Evolutionary conservation across 1,140 invertebrate species (phyloP).

Genomic region (Atta colombica): DNA sequence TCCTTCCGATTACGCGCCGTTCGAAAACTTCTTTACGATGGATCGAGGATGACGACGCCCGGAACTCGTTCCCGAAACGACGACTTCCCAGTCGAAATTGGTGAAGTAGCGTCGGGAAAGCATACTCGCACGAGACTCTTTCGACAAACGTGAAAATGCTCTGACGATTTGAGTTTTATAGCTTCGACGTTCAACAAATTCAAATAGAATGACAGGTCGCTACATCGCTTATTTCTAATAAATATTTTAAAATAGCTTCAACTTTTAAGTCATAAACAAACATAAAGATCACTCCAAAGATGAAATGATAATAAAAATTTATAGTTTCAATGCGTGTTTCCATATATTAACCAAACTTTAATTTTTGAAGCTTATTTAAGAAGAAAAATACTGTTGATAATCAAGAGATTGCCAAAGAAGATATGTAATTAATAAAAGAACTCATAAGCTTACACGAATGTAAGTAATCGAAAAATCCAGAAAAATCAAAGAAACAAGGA

Average conservation of each 20-base stretch:
- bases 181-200: conserved; percentile 4
- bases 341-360: neutral
- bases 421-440: neutral
- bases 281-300: neutral
- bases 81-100: conserved; percentile 51
- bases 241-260: neutral
- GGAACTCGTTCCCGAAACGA: conserved; percentile 52
- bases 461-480: neutral
- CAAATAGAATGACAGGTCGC: neutral
- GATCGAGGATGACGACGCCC: conserved; percentile 28
- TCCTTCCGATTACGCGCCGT: conserved; percentile 67
- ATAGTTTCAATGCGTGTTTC: neutral
- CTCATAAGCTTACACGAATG: neutral
- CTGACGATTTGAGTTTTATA: conserved; percentile 40
- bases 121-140: conserved; percentile 47
- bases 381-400: neutral
- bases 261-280: neutral
- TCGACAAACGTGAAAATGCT: conserved; percentile 1
- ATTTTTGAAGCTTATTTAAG: neutral
- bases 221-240: neutral
- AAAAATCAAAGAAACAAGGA: neutral
- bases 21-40: conserved; percentile 71
- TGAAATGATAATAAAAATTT: conserved; percentile 14
- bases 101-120: conserved; percentile 27
- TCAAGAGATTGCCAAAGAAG: neutral